These are phyloP conservation scores for Slavum lentiscoides DNA, from an alignment of 2,888 invertebrate genomes.

Conservation along the genomic window DNA sequence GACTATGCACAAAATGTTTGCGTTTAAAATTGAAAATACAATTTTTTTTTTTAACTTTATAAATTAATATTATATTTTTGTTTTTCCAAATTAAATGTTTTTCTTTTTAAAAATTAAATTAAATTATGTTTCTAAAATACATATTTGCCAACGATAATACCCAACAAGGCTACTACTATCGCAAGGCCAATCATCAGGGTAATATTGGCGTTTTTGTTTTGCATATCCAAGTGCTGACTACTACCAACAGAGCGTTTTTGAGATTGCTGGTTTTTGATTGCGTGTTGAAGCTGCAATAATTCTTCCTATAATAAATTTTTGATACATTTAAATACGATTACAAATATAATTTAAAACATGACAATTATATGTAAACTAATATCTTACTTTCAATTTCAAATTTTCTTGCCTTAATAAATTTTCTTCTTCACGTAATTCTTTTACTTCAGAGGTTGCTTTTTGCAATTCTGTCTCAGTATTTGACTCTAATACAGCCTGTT, in stretches of 20 bases:
- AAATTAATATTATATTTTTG: conserved; percentile 38
- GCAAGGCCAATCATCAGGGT: conserved; percentile 69
- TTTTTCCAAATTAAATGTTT: conserved; percentile 33
- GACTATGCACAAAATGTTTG: conserved; percentile 47
- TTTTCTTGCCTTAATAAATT: conserved; percentile 82
- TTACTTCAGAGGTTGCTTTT: conserved; percentile 74
- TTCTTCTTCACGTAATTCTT: conserved; percentile 76
- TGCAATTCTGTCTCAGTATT: conserved; percentile 65
- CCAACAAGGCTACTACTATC: conserved; percentile 71
- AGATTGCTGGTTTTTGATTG: conserved; percentile 28
- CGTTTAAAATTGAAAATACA: conserved; percentile 28
- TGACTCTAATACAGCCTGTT: conserved; percentile 54
- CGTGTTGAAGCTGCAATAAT: conserved; percentile 66
- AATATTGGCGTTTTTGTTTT: conserved; percentile 61
- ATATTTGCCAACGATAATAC: conserved; percentile 79
- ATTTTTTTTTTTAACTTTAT: conserved; percentile 37
- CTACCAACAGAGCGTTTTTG: conserved; percentile 45
- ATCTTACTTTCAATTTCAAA: conserved; percentile 74
- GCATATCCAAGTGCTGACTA: conserved; percentile 56
- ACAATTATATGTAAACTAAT: not conserved
- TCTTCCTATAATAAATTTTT: conserved; percentile 64
- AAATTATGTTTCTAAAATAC: conserved; percentile 64
- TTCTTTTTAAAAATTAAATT: conserved; percentile 21
- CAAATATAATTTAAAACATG: conserved; percentile 12
- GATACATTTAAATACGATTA: conserved; percentile 7